Percentiles rank a stretch among this genome's conserved stretches.
phyloP scores from a whole-genome alignment of 2,888 invertebrate species.

The Drosophila lutescens region DNA sequence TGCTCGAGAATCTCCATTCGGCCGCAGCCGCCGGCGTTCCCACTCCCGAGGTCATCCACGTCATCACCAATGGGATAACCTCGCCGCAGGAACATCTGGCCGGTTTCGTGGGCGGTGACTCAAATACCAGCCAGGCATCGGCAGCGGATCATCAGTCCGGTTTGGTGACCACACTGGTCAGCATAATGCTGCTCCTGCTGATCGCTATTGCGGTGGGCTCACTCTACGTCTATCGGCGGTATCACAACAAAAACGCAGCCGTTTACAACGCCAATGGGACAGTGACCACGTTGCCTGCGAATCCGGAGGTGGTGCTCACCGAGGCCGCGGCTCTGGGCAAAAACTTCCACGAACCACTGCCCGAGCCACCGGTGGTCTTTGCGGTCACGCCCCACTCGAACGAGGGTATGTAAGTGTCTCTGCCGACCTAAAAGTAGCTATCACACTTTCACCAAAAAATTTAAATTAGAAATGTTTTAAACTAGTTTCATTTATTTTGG shows the following conservation, averaged over 20 bases:
- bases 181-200: constrained; percentile 80
- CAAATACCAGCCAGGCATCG: constrained; percentile 45
- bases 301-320: constrained; percentile 67
- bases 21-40: constrained; percentile 59
- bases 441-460: too few relatives aligned
- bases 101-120: constrained; percentile 50
- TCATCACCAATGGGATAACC: constrained; percentile 74
- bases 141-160: constrained; percentile 75
- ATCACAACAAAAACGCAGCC: constrained; percentile 74
- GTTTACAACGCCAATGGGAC: constrained; percentile 66
- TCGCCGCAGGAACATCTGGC: constrained; percentile 67
- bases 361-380: constrained; percentile 79
- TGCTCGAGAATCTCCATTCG: constrained; percentile 73
- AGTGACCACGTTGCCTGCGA: constrained; percentile 46
- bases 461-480: too few relatives aligned
- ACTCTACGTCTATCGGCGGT: constrained; percentile 80
- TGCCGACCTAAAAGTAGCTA: constrained; percentile 41
- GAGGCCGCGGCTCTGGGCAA: constrained; percentile 67
- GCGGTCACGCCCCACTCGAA: constrained; percentile 78
- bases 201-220: constrained; percentile 77
- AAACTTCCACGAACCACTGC: constrained; percentile 81
- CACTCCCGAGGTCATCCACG: constrained; percentile 83
- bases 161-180: constrained; percentile 76
- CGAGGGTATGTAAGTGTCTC: constrained; percentile 83
- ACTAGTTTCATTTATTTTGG: not conserved